Evolutionary conservation across 2,888 invertebrate genomes (phyloP).

Genomic region (Drosophila lutescens): DNA sequence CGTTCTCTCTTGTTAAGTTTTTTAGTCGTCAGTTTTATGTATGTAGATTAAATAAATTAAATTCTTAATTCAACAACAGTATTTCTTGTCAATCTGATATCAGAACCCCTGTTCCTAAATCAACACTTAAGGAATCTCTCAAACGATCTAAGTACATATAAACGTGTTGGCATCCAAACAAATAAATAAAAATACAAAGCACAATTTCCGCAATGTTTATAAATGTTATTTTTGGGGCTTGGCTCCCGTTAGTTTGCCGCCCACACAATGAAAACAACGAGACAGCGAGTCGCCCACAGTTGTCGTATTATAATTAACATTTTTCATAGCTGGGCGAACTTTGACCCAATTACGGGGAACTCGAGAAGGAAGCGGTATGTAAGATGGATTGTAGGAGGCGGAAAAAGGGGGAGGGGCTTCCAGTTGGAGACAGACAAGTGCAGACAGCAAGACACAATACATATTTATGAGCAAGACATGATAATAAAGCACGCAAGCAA

Average conservation of each 20-base stretch:
- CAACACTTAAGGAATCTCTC: too few species aligned
- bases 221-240: constrained; percentile 41
- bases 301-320: constrained; percentile 71
- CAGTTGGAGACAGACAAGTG: constrained; percentile 37
- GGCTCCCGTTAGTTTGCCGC: constrained; percentile 39
- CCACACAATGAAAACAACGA: constrained; percentile 24
- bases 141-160: not conserved
- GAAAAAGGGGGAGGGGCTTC: not conserved
- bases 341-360: constrained; percentile 67
- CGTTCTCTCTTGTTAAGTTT: too few species aligned
- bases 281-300: constrained; percentile 29
- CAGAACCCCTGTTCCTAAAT: too few species aligned
- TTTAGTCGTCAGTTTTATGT: too few species aligned
- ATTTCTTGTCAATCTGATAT: not conserved
- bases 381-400: constrained; percentile 2
- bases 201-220: constrained; percentile 30
- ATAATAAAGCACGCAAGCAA: constrained; percentile 64
- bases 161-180: constrained; percentile 10
- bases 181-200: constrained; percentile 4
- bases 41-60: too few species aligned
- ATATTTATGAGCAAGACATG: constrained; percentile 51
- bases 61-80: not conserved
- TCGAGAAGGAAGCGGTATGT: not conserved
- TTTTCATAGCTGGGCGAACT: constrained; percentile 68
- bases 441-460: constrained; percentile 38